phyloP scores from a whole-genome alignment of 1,140 invertebrate species.

The Paracyclopina nana region DNA sequence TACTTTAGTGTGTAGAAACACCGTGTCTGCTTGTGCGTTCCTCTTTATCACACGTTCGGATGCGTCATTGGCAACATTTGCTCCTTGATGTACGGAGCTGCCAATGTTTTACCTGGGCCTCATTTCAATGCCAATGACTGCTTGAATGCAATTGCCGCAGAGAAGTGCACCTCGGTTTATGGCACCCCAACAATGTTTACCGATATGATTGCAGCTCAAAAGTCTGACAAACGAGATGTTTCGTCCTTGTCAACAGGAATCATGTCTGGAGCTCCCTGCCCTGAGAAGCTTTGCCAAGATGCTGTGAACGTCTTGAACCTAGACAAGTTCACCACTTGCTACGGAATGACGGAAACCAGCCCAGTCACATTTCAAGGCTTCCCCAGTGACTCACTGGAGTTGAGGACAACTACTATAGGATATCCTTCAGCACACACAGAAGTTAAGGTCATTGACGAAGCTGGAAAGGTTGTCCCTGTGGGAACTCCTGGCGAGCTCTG shows the following conservation, averaged over 20 bases:
- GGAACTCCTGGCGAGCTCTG: constrained; percentile 58
- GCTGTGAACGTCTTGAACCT: background rate
- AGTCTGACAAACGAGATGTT: background rate
- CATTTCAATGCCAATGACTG: background rate
- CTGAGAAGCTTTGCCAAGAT: background rate
- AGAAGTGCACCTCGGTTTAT: background rate
- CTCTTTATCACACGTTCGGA: background rate
- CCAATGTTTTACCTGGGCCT: background rate
- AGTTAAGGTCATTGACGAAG: constrained; percentile 44
- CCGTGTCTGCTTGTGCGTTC: background rate
- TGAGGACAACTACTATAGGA: too few species aligned
- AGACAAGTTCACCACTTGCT: constrained; percentile 24
- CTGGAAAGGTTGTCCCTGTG: constrained; percentile 46
- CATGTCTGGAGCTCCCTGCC: background rate
- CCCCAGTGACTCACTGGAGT: constrained; percentile 31
- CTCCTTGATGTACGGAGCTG: background rate
- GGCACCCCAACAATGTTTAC: background rate
- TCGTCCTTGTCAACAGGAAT: background rate
- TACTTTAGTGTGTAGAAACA: background rate
- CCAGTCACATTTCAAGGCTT: constrained; percentile 45
- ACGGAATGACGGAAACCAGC: constrained; percentile 68
- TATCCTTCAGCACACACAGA: background rate
- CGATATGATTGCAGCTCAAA: background rate
- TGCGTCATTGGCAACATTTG: background rate
- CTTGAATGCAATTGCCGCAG: background rate